Conservation (phyloP, 2,113 vertebrate species). For the Megalops atlanticus region DNA sequence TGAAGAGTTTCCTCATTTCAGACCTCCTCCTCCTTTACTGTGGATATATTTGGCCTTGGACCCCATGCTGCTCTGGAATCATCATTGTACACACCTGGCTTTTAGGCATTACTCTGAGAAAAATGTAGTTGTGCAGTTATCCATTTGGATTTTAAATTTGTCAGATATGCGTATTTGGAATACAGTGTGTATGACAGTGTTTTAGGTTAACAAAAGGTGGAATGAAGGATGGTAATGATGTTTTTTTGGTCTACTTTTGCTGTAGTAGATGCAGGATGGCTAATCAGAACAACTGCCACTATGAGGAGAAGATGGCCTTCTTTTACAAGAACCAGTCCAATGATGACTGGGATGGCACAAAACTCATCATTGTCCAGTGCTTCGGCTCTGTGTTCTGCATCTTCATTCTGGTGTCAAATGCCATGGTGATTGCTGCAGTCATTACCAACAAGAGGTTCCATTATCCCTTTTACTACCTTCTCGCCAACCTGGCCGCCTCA, state of each 20-base stretch:
- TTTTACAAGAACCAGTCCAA: conserved; percentile 83
- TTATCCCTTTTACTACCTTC: conserved; percentile 94
- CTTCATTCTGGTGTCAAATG: conserved; percentile 94
- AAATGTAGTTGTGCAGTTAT: too few species aligned
- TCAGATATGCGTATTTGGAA: neutral
- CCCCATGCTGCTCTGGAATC: neutral
- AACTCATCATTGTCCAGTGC: conserved; percentile 80
- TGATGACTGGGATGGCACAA: conserved; percentile 73
- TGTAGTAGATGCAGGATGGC: conserved; percentile 71
- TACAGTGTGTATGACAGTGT: neutral
- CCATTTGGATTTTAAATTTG: too few species aligned
- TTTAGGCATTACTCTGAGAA: neutral
- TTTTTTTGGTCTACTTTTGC: conserved; percentile 46
- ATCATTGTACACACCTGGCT: neutral
- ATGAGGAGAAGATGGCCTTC: conserved; percentile 84
- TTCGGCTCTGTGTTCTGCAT: conserved; percentile 88
- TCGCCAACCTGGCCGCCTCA: conserved; percentile 90
- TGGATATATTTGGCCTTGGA: neutral
- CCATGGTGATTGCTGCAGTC: conserved; percentile 89
- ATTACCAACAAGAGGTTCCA: conserved; percentile 92
- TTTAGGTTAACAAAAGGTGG: neutral
- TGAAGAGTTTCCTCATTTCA: neutral
- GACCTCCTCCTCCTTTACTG: too few species aligned
- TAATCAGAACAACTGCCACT: conserved; percentile 81
- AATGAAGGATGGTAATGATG: neutral